Evolutionary conservation across 2,113 vertebrate genomes (phyloP).

Genomic region (Ptychochromis oligacanthus): DNA sequence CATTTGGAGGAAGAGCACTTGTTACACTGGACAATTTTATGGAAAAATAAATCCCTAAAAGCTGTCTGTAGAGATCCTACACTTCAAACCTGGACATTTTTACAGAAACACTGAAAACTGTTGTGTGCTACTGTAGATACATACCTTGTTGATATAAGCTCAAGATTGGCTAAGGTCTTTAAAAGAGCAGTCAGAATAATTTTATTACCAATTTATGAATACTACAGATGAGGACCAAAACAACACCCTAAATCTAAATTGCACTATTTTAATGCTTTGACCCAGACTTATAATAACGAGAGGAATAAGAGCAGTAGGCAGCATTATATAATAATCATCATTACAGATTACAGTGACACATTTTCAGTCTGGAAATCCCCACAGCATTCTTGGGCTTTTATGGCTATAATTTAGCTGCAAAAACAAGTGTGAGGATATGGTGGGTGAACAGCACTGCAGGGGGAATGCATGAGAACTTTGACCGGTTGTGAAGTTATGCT

Average conservation of each 20-base stretch:
- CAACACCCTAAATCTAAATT: background rate
- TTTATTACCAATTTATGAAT: background rate
- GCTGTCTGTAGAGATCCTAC: background rate
- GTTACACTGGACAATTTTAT: background rate
- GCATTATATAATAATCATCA: conserved; percentile 7
- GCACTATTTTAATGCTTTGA: no score
- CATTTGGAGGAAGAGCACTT: fast-evolving
- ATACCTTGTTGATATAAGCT: background rate
- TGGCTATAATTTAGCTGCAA: conserved; percentile 16
- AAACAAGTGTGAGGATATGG: background rate
- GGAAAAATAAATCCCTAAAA: background rate
- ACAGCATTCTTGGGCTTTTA: background rate
- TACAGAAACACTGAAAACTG: background rate
- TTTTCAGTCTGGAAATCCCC: conserved; percentile 52
- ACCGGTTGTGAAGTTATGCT: background rate
- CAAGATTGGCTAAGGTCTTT: background rate
- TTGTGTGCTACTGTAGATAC: background rate
- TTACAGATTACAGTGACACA: background rate
- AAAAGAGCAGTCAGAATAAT: background rate
- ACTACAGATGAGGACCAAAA: background rate
- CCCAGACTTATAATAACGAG: conserved; percentile 8
- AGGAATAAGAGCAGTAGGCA: background rate
- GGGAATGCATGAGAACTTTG: background rate
- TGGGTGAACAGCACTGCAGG: background rate
- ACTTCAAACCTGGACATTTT: background rate